phyloP scores from a whole-genome alignment of 1,140 invertebrate genomes.

The Phymorhynchus buccinoides region DNA sequence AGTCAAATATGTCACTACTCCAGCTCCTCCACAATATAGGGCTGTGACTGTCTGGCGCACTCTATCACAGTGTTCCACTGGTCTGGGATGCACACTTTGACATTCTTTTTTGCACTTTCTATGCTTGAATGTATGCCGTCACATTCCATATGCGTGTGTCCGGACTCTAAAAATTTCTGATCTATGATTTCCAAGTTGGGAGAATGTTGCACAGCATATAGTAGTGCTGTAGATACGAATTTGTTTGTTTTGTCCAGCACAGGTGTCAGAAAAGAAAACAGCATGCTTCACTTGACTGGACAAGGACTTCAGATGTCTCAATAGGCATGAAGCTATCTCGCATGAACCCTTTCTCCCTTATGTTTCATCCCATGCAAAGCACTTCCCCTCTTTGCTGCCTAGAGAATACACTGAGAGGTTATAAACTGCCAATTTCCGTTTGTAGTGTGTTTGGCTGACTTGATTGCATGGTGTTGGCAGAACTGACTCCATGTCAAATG shows the following conservation, averaged over 20 bases:
- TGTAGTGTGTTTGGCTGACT: constrained; percentile 34
- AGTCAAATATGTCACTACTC: no score
- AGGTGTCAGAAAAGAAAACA: constrained; percentile 8
- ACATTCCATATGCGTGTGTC: constrained; percentile 25
- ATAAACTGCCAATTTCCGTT: constrained; percentile 31
- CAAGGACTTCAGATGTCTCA: constrained; percentile 18
- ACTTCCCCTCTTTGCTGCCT: not conserved
- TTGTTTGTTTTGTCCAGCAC: not conserved
- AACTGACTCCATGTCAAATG: constrained; percentile 40
- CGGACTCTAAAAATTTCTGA: no score
- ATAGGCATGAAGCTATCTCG: constrained; percentile 8
- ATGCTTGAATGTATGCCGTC: constrained; percentile 35
- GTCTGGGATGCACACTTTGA: constrained; percentile 25
- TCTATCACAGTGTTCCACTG: constrained; percentile 22
- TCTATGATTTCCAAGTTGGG: not conserved
- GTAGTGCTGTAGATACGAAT: constrained; percentile 18
- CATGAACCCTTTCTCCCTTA: constrained; percentile 28
- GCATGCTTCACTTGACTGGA: constrained; percentile 21
- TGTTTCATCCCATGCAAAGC: constrained; percentile 36
- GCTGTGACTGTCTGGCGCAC: not conserved
- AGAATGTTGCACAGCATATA: not conserved
- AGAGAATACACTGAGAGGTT: constrained; percentile 28
- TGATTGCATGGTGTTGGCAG: constrained; percentile 29
- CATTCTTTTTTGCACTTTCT: constrained; percentile 36
- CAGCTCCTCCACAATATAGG: not conserved